Base-by-base conservation (phyloP, 2,113 vertebrate species). In the Leptosomus discolor region DNA sequence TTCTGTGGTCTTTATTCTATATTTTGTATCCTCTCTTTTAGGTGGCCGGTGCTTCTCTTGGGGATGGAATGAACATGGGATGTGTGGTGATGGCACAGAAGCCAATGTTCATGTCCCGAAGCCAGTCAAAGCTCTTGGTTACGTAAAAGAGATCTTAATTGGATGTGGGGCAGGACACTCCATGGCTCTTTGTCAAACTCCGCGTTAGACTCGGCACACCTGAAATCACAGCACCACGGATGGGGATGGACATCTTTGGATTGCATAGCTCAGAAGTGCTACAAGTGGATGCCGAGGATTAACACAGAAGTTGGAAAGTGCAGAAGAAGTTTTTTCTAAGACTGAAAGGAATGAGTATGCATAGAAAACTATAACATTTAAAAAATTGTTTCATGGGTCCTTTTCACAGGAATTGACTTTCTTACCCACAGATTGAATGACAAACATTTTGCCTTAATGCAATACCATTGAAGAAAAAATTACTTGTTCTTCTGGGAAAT, bases 51-150 rank as follows among this genome's bases (percentile, higher is more conserved):
- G 99, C 70, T 94, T 98, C 91, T 99, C 99, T 15, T 99, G 99
- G 99, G 99, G 99, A 90, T 99, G 99, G 99, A 99, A 99, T 1
- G 99, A 99, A 78, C 99, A 99, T 2, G 99, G 99, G 15, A 99
- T 99, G 99, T 99, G 99, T 26, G 99, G 99, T 43, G 98, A 99
- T 21, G 98, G 99, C 88, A 98, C 97, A 5, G 97, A 99, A 95
- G 94, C 74, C 51, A 97, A 99, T 15, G 7, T 99, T 88, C 48
- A 13, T 51, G 65, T 95, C 79, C 99, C 99, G 1, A 97, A 97
- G 85, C 97, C 93, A 5, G 46, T 99, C 68, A 86, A 90, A 77
- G 85, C 94, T 46, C 97, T 99, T 74, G 39, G 5, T 57, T 90
- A 64, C 1, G 24, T 87, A 15, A 69, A 75, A 15, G 96, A 96